Evolutionary conservation across 35 echinoderm and acorn worm species (phyloP).

Genomic region (Heliocidaris tuberculata): DNA sequence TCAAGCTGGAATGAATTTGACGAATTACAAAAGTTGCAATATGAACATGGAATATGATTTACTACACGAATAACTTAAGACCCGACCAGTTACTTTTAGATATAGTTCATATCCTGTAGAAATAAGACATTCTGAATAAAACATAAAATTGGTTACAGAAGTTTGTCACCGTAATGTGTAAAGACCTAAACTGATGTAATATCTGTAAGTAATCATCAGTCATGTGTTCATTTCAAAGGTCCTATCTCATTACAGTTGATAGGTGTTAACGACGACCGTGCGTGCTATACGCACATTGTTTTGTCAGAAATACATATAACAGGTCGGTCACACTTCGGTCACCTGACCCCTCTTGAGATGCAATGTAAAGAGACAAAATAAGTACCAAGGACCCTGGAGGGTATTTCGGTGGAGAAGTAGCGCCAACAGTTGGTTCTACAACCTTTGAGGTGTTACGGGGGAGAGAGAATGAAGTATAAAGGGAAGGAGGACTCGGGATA

Average conservation of each 20-base stretch:
- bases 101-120: no score
- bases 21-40: no score
- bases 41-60: no score
- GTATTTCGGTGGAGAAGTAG: background rate
- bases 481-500: background rate
- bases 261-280: background rate
- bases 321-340: background rate
- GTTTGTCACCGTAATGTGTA: background rate
- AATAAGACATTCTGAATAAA: no score
- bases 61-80: no score
- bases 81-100: no score
- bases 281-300: background rate
- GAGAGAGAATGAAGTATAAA: background rate
- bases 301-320: background rate
- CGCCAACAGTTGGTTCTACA: background rate
- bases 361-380: background rate
- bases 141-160: no score
- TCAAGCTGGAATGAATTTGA: no score
- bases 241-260: background rate
- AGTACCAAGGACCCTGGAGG: background rate
- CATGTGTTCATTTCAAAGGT: background rate
- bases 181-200: background rate
- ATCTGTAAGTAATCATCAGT: background rate
- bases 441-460: background rate
- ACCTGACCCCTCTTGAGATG: background rate